Percentiles rank a stretch among this genome's conserved stretches.
Conservation (phyloP, 1,140 invertebrate species). For the Pogonomyrmex californicus region DNA sequence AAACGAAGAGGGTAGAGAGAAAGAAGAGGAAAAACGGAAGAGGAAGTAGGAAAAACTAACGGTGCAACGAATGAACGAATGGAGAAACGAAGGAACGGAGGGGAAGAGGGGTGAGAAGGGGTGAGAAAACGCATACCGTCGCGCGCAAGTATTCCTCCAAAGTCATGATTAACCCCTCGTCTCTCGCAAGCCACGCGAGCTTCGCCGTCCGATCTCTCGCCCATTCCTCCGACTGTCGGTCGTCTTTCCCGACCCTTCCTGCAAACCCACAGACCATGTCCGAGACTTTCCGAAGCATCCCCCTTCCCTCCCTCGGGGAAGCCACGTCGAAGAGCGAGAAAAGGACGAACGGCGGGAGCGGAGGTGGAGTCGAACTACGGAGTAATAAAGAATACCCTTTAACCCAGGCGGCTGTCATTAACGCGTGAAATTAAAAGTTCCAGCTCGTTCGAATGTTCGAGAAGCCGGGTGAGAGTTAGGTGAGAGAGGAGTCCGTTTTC, state of each 20-base stretch:
- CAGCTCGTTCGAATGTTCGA: conserved; percentile 57
- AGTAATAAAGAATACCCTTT: conserved; percentile 66
- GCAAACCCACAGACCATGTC: conserved; percentile 46
- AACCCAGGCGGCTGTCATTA: conserved; percentile 62
- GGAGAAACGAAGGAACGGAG: background rate
- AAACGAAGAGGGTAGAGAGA: background rate
- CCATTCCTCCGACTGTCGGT: background rate
- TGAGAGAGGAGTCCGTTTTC: conserved; percentile 5
- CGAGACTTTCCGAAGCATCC: conserved; percentile 25
- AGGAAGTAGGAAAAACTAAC: background rate
- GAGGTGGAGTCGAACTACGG: background rate
- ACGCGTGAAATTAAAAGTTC: conserved; percentile 75
- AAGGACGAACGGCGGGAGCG: background rate
- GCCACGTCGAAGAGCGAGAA: conserved; percentile 22
- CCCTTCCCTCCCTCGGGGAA: background rate
- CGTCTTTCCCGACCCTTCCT: conserved; percentile 19
- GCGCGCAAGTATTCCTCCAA: conserved; percentile 58
- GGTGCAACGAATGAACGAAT: background rate
- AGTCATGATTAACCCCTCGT: conserved; percentile 73
- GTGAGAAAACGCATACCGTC: conserved; percentile 59
- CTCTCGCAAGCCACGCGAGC: conserved; percentile 31
- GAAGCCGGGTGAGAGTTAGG: background rate
- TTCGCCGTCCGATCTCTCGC: conserved; percentile 8
- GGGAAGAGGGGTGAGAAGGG: conserved; percentile 17
- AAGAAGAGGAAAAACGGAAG: background rate